Base-by-base conservation (phyloP, 2,797 vertebrate genomes). In the Hephaestus fuliginosus region DNA sequence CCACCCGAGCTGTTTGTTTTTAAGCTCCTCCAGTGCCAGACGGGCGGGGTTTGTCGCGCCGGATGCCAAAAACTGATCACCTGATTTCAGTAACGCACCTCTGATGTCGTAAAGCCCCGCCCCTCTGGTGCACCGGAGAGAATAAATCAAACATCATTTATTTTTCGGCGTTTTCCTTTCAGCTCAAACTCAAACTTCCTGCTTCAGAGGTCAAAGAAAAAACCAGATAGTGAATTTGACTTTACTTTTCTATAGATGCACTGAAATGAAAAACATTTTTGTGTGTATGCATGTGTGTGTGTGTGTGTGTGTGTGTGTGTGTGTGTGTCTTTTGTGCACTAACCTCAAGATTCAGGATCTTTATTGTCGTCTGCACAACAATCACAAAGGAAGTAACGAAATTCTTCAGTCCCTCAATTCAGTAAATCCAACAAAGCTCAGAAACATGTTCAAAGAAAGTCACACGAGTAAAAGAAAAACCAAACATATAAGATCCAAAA, bases 1-100 rank as follows among this genome's bases (percentile, higher is more conserved):
- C 48, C 44, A 3, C 55, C 44, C 22, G 2, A 14, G 51, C 2
- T 48, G 61, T 76, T 81, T 76, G 73, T 70, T 71, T 33, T 76
- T 46, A 52, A 46, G 53, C n/a, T 22, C 60, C 55, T 60, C 60
- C 67, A 4, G 44, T n/a, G 61, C 55, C 79, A 71, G 73, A 33
- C 14, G 56, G 80, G 62, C 4, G 62, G 48, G 55, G 79, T 55
- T 66, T 44, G 53, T 61, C 48, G 9, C n/a, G 9, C 51, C 14
- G n/a, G 28, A 20, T 7, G 41, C 63, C 70, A 48, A 49, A 15
- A 18, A 36, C 20, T 6, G 28, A 70, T 51, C 46, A 18, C 22
- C 18, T 17, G 52, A 51, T 15, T 15, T 43, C 2, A 30, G 41
- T 12, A 14, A 44, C 10, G 57, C n/a, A 8, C 6, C 67, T 7